Evolutionary conservation across 1,140 invertebrate species (phyloP).

Genomic region (Bombus confusus): DNA sequence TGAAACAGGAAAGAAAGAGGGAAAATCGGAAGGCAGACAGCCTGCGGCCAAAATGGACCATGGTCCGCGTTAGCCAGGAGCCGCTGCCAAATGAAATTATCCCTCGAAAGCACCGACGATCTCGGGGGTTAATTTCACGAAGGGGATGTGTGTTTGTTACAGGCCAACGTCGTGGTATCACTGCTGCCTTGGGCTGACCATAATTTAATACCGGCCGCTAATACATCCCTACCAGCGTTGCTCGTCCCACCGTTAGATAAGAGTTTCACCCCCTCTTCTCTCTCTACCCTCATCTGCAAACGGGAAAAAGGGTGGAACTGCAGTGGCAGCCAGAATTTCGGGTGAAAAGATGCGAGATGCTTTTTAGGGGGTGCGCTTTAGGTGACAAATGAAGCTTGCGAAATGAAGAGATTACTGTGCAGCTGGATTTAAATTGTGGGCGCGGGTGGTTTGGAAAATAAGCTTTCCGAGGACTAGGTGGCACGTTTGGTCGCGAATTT

Average conservation of each 20-base stretch:
- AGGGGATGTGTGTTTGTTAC: constrained; percentile 68
- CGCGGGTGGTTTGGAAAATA: background rate
- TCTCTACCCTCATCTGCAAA: background rate
- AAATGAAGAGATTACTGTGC: constrained; percentile 29
- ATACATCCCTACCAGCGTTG: constrained; percentile 67
- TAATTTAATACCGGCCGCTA: constrained; percentile 79
- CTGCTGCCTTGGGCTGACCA: constrained; percentile 71
- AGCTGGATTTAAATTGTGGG: background rate
- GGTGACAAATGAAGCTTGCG: constrained; percentile 70
- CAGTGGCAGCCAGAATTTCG: background rate
- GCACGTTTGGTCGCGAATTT: background rate
- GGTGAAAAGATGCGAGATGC: constrained; percentile 67
- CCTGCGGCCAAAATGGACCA: constrained; percentile 42
- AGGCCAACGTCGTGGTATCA: constrained; percentile 69
- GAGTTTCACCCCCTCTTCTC: constrained; percentile 37
- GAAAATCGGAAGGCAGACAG: constrained; percentile 45
- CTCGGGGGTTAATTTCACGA: constrained; percentile 74
- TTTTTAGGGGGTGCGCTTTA: constrained; percentile 73
- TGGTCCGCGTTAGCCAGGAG: constrained; percentile 47
- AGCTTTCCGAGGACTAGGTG: background rate
- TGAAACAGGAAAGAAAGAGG: constrained; percentile 39
- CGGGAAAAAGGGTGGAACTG: background rate
- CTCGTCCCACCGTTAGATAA: constrained; percentile 71
- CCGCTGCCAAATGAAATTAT: constrained; percentile 80
- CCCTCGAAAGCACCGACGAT: constrained; percentile 72